Percentiles rank a stretch among this genome's conserved stretches.
Conservation (phyloP, 2,888 invertebrate genomes). For the Maniola hyperantus region DNA sequence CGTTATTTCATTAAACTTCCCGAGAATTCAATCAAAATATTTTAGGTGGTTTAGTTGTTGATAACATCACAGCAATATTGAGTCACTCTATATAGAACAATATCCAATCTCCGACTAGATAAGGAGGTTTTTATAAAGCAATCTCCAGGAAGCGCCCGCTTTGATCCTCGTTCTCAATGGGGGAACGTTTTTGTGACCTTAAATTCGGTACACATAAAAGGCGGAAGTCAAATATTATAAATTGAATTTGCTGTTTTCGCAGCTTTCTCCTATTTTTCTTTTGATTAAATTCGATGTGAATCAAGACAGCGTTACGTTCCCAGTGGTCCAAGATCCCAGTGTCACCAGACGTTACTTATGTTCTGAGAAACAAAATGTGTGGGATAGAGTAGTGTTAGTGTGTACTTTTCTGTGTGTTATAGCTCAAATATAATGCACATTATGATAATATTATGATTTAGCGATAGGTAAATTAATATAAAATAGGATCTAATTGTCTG, state of each 20-base stretch:
- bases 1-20: background rate
- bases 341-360: too few relatives aligned
- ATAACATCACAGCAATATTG: background rate
- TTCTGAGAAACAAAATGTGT: too few relatives aligned
- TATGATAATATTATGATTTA: too few relatives aligned
- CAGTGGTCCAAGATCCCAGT: background rate
- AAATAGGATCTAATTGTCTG: too few relatives aligned
- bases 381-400: too few relatives aligned
- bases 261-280: constrained; percentile 37
- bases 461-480: too few relatives aligned
- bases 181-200: constrained; percentile 27
- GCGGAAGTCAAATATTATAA: constrained; percentile 36
- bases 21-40: background rate
- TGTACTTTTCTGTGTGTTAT: too few relatives aligned
- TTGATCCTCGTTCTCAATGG: constrained; percentile 27
- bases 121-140: constrained; percentile 26
- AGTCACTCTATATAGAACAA: constrained; percentile 10
- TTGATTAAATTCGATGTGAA: constrained; percentile 42
- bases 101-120: constrained; percentile 18
- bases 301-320: constrained; percentile 34
- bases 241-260: constrained; percentile 38
- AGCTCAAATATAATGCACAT: too few relatives aligned
- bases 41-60: background rate
- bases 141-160: constrained; percentile 18
- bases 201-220: constrained; percentile 22